Conservation (phyloP, 2,888 invertebrate genomes). For the Sminthurides aquaticus region DNA sequence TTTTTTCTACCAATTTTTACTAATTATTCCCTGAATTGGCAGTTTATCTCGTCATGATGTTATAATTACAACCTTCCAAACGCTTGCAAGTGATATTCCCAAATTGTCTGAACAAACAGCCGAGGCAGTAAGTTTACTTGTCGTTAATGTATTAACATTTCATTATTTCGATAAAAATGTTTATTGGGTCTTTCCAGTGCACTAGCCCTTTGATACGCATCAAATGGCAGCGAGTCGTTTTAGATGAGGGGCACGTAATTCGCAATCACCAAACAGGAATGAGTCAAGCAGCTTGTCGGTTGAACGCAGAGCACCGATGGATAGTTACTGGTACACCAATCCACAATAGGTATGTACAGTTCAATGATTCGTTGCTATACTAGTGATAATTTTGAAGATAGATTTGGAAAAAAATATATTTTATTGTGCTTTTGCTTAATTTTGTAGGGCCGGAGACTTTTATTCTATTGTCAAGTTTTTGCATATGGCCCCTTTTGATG, state of each 20-base stretch:
- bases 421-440: neutral
- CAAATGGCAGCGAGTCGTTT: slow-evolving; percentile 74
- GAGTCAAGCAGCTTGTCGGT: slow-evolving; percentile 61
- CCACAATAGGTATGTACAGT: slow-evolving; percentile 79
- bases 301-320: slow-evolving; percentile 64
- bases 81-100: slow-evolving; percentile 31
- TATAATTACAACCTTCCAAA: slow-evolving; percentile 75
- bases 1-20: no score
- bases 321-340: slow-evolving; percentile 90
- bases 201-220: slow-evolving; percentile 58
- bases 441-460: slow-evolving; percentile 49
- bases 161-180: neutral
- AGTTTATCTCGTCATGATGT: slow-evolving; percentile 63
- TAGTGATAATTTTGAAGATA: slow-evolving; percentile 46
- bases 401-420: slow-evolving; percentile 7
- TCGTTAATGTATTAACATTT: no score
- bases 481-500: slow-evolving; percentile 79
- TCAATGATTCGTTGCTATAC: no score
- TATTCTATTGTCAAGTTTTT: slow-evolving; percentile 76
- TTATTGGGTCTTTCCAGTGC: slow-evolving; percentile 13
- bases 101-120: slow-evolving; percentile 20
- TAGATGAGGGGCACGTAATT: slow-evolving; percentile 90
- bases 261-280: slow-evolving; percentile 77
- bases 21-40: no score
- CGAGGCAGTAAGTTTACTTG: slow-evolving; percentile 13